Base-by-base conservation (phyloP, 2,797 vertebrate species). In the Fundulus diaphanus region DNA sequence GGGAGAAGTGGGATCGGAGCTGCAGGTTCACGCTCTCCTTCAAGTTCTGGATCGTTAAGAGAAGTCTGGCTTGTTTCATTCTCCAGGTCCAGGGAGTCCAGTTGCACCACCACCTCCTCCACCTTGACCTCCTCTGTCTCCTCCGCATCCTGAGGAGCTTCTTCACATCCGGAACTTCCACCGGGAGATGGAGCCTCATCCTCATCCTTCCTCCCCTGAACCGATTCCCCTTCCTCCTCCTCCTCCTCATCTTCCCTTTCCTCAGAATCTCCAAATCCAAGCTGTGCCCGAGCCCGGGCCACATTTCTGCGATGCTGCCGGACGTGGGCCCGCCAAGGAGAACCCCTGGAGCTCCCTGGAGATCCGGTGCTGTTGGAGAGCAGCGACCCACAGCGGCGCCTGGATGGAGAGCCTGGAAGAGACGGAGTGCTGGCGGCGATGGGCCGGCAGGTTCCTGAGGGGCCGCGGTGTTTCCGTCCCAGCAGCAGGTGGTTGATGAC, bases 401-500 rank as follows among this genome's bases (percentile, higher is more conserved):
- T n/a, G 61, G 35, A 40, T 20, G 33, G 61, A 12, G 35, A 65
- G 22, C 92, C 89, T 3, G 94, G 94, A 77, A 77, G 94, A 59
- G 83, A 56, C 56, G 72, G 57, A 0, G 35, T 63, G 80, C 95
- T 93, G 31, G 94, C 84, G 63, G 95, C 91, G 0, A 94, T 84
- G 12, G 95, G 95, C 84, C 93, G 95, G 83, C 93, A 84, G 78
- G 93, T 88, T 29, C 87, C 90, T 84, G 95, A 94, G 4, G 88
- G 90, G 27, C 92, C 72, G 40, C 92, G 94, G 74, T 96, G 95
- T 87, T 94, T 98, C 82, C 96, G 96, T 29, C 97, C 97, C 91
- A 99, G 90, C 20, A 99, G 96, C 79, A 99, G 97, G 91, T 99
- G 98, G 91, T 99, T 99, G 89, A 99, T 97, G 57, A 97, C 97